phyloP scores from a whole-genome alignment of 2,113 vertebrate species.

The Solenodon paradoxus region DNA sequence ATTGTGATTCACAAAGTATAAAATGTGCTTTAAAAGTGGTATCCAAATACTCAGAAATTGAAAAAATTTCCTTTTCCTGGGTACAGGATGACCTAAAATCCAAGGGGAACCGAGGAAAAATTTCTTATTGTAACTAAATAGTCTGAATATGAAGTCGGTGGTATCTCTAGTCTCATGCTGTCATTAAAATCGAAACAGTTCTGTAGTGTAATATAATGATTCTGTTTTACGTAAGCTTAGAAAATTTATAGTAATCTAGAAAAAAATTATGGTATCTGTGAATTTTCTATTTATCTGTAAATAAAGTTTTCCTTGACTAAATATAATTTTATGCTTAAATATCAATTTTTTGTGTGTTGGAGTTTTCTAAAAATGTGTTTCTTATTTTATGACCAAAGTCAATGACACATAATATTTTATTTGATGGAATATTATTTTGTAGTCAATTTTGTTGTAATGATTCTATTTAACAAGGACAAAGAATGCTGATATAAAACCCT shows the following conservation, averaged over 20 bases:
- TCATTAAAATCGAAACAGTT: background rate
- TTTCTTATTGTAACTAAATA: background rate
- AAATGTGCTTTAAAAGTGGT: background rate
- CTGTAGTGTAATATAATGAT: background rate
- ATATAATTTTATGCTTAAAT: background rate
- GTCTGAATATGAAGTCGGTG: background rate
- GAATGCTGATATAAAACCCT: background rate
- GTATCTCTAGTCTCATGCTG: background rate
- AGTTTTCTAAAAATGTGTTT: background rate
- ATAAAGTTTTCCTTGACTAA: background rate
- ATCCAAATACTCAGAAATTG: background rate
- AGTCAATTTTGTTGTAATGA: background rate
- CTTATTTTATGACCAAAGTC: constrained; percentile 32
- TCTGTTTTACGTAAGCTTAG: background rate
- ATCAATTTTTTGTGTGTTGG: background rate
- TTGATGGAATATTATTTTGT: background rate
- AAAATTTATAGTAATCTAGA: background rate
- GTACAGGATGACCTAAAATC: background rate
- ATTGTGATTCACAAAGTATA: background rate
- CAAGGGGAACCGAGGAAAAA: background rate
- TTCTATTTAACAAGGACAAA: constrained; percentile 32
- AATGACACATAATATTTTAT: background rate
- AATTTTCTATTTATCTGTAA: background rate
- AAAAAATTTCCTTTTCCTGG: background rate
- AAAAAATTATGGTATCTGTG: background rate